These are phyloP conservation scores for Tipula lateralis DNA, from an alignment of 2,888 invertebrate species.

Conservation along the genomic window DNA sequence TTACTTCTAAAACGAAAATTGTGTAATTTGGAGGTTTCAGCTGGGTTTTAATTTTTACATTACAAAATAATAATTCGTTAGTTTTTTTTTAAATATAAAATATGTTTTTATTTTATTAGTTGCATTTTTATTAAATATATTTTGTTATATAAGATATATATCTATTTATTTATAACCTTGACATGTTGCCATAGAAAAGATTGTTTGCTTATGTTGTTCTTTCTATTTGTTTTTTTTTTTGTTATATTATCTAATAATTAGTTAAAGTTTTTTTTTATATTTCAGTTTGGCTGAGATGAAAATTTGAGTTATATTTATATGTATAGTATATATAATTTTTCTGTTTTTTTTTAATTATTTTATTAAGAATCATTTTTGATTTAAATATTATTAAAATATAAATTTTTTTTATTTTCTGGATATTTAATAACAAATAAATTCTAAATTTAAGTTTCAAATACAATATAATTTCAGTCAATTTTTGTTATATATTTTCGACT, in stretches of 20 bases:
- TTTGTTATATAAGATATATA: background rate
- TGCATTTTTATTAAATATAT: conserved; percentile 24
- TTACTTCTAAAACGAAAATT: too few species aligned
- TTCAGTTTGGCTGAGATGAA: conserved; percentile 24
- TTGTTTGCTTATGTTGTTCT: background rate
- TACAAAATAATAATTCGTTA: too few species aligned
- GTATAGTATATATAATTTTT: background rate
- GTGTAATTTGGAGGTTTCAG: too few species aligned
- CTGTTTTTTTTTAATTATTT: background rate
- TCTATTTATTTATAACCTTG: background rate
- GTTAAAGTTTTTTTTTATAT: conserved; percentile 1
- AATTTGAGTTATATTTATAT: background rate
- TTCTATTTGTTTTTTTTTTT: background rate
- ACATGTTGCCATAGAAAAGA: conserved; percentile 24
- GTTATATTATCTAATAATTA: background rate
- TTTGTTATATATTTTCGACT: background rate
- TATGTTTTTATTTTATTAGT: conserved; percentile 24
- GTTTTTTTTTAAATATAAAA: conserved; percentile 13
- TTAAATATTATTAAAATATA: conserved; percentile 24
- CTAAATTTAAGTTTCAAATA: background rate
- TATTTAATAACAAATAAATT: background rate
- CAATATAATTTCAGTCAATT: background rate
- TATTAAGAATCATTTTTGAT: background rate
- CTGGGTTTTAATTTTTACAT: too few species aligned
- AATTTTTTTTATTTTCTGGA: conserved; percentile 3